These are phyloP conservation scores for Macquaria australasica DNA, from an alignment of 2,113 vertebrate species.

Conservation along the genomic window DNA sequence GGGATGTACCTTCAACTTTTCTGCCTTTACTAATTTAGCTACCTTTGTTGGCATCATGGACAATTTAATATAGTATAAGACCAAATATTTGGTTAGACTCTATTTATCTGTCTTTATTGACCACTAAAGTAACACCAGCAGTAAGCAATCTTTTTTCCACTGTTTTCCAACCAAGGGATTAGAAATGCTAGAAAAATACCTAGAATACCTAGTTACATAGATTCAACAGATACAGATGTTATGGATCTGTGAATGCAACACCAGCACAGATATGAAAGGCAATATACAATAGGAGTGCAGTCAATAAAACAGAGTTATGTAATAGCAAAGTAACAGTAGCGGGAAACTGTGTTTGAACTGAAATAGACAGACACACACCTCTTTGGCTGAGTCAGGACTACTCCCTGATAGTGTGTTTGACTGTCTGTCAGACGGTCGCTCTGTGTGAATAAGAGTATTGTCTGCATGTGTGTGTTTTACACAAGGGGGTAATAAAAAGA, in stretches of 20 bases:
- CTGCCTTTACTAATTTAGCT: background rate
- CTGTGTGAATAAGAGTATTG: background rate
- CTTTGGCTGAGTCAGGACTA: conserved; percentile 39
- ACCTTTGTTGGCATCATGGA: background rate
- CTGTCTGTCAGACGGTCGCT: conserved; percentile 2
- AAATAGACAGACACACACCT: conserved; percentile 41
- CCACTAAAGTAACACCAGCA: background rate
- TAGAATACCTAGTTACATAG: background rate
- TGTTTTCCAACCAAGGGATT: background rate
- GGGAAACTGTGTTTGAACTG: conserved; percentile 37
- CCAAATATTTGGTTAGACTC: background rate
- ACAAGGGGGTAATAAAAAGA: background rate
- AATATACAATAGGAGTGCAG: background rate
- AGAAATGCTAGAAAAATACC: background rate
- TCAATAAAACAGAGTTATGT: conserved; percentile 24
- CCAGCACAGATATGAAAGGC: conserved; percentile 33
- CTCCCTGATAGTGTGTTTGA: conserved; percentile 43
- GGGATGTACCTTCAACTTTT: background rate
- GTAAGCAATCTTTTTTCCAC: background rate
- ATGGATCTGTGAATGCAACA: conserved; percentile 4
- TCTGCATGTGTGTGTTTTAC: background rate
- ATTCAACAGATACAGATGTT: background rate
- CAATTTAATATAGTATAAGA: background rate
- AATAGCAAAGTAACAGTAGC: conserved; percentile 26
- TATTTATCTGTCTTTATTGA: background rate